Percentiles rank a stretch among this genome's conserved stretches.
Evolutionary conservation across 1,140 invertebrate genomes (phyloP).

Genomic region (Leptinotarsa lineolata): DNA sequence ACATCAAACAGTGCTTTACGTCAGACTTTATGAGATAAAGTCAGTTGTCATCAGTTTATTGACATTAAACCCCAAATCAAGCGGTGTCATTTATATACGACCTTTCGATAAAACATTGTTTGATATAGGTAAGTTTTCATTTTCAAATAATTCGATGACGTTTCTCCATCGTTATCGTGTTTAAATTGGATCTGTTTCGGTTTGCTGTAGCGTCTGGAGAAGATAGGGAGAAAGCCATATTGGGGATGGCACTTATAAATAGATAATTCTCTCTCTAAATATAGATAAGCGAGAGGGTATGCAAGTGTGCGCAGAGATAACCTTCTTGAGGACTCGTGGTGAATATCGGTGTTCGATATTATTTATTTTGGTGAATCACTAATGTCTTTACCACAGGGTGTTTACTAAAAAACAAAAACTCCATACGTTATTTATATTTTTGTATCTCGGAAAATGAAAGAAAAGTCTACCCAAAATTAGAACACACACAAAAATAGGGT

Average conservation of each 20-base stretch:
- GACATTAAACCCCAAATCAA: background rate
- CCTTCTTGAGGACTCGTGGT: background rate
- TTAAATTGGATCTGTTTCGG: slow-evolving; percentile 16
- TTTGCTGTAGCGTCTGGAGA: slow-evolving; percentile 12
- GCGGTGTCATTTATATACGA: background rate
- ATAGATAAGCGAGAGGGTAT: slow-evolving; percentile 17
- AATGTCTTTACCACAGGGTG: background rate
- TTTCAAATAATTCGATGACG: slow-evolving; percentile 16
- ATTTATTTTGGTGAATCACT: slow-evolving; percentile 3
- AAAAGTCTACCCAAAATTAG: too few species aligned
- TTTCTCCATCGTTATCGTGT: slow-evolving; percentile 16
- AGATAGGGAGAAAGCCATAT: slow-evolving; percentile 5
- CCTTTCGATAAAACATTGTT: slow-evolving; percentile 2
- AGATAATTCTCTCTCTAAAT: slow-evolving; percentile 24
- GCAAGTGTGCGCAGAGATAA: slow-evolving; percentile 8
- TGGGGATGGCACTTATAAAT: slow-evolving; percentile 17
- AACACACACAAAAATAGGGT: too few species aligned
- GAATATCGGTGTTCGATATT: background rate
- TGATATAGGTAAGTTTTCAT: slow-evolving; percentile 6
- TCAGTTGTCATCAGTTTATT: background rate
- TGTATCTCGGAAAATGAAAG: too few species aligned
- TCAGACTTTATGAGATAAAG: too few species aligned
- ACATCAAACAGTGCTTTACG: too few species aligned
- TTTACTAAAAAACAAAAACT: background rate
- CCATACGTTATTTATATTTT: too few species aligned